Percentiles rank a stretch among this genome's conserved stretches.
Evolutionary conservation across 1,140 invertebrate species (phyloP).

Genomic region (Archivesica marissinica): DNA sequence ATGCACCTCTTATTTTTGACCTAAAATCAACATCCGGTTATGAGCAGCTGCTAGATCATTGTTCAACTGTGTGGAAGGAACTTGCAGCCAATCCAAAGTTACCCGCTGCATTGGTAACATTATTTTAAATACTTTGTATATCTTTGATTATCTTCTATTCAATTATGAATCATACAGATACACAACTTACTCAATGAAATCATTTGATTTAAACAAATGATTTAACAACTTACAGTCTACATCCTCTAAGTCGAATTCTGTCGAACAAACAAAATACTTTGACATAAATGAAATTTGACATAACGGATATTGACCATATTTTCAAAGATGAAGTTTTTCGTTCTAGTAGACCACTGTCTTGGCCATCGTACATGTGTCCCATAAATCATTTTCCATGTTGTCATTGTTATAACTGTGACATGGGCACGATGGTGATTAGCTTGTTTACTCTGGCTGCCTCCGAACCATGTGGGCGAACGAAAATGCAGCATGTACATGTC

Average conservation of each 20-base stretch:
- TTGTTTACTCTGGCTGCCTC: too few relatives aligned
- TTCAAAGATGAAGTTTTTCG: too few relatives aligned
- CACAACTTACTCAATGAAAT: background rate
- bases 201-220: background rate
- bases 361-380: too few relatives aligned
- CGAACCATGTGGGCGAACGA: too few relatives aligned
- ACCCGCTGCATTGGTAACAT: constrained; percentile 75
- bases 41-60: constrained; percentile 70
- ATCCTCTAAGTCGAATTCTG: background rate
- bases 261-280: background rate
- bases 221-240: background rate
- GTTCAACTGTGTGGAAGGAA: constrained; percentile 75
- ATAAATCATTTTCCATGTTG: too few relatives aligned
- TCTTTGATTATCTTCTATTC: background rate
- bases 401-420: too few relatives aligned
- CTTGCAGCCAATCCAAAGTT: constrained; percentile 71
- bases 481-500: too few relatives aligned
- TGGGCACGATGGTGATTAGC: too few relatives aligned
- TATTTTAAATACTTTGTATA: background rate
- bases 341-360: too few relatives aligned
- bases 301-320: background rate
- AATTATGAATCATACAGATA: background rate
- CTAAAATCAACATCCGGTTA: constrained; percentile 66
- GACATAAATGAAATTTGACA: background rate
- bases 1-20: constrained; percentile 81